phyloP scores from a whole-genome alignment of 2,888 invertebrate genomes.

The Melanargia galathea region DNA sequence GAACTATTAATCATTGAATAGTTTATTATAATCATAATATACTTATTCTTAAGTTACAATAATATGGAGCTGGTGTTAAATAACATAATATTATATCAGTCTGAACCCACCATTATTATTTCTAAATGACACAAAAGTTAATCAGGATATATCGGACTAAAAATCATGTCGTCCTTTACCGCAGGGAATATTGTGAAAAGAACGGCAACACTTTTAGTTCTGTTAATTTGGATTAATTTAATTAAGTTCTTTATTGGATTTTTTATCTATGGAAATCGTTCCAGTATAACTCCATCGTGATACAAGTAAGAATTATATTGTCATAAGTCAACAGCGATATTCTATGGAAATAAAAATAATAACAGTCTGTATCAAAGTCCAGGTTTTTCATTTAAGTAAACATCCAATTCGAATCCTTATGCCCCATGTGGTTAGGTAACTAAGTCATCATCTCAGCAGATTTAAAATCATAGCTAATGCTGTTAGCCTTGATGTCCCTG shows the following conservation, averaged over 20 bases:
- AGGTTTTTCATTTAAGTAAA: slow-evolving; percentile 57
- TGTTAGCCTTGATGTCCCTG: slow-evolving; percentile 14
- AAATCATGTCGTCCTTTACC: no score
- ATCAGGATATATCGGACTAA: no score
- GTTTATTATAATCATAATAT: not conserved
- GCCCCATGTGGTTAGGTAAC: slow-evolving; percentile 27
- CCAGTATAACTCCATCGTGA: slow-evolving; percentile 25
- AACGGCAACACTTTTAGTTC: not conserved
- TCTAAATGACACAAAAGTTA: no score
- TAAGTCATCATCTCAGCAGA: slow-evolving; percentile 44
- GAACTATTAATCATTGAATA: slow-evolving; percentile 4
- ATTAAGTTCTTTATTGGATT: not conserved
- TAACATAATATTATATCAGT: no score
- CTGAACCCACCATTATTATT: no score
- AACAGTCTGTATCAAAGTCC: slow-evolving; percentile 40
- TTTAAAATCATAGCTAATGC: slow-evolving; percentile 29
- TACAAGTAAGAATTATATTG: slow-evolving; percentile 34
- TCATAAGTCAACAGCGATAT: slow-evolving; percentile 43
- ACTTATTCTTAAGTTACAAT: no score
- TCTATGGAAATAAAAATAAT: slow-evolving; percentile 58
- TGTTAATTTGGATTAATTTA: not conserved
- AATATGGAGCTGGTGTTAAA: no score
- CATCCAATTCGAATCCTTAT: slow-evolving; percentile 11
- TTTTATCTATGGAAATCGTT: not conserved
- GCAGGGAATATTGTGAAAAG: not conserved